These are phyloP conservation scores for Hypomesus transpacificus DNA, from an alignment of 2,113 vertebrate genomes.

Conservation along the genomic window DNA sequence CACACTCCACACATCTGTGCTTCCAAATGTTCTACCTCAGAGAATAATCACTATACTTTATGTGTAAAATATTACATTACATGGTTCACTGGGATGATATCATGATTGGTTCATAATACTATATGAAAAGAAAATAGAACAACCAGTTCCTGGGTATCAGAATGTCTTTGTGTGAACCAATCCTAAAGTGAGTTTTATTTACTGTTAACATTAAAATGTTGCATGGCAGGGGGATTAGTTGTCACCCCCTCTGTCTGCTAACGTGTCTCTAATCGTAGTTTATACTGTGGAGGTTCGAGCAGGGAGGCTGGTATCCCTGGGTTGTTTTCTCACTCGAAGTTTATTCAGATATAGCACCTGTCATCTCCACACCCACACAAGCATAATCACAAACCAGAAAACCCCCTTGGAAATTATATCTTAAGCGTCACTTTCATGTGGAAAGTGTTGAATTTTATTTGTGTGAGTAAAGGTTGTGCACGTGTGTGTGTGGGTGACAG, in stretches of 20 bases:
- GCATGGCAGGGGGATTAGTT: constrained; percentile 35
- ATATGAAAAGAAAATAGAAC: not conserved
- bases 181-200: constrained; percentile 21
- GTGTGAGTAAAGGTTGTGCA: constrained; percentile 6
- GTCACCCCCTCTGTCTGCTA: constrained; percentile 36
- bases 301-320: constrained; percentile 23
- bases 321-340: constrained; percentile 46
- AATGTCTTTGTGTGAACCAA: constrained; percentile 11
- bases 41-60: not conserved
- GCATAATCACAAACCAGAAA: constrained; percentile 9
- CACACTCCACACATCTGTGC: not conserved
- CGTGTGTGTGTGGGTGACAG: constrained; percentile 1
- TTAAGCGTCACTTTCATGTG: constrained; percentile 38
- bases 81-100: too few species aligned
- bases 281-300: constrained; percentile 37
- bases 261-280: constrained; percentile 52
- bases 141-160: constrained; percentile 2
- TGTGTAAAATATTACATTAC: too few species aligned
- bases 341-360: constrained; percentile 47
- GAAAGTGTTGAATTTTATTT: constrained; percentile 17
- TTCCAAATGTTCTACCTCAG: not conserved
- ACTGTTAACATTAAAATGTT: constrained; percentile 31
- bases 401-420: constrained; percentile 33
- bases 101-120: too few species aligned
- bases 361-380: constrained; percentile 46